Conservation (phyloP, 2,113 vertebrate genomes). For the Leiothrix lutea region DNA sequence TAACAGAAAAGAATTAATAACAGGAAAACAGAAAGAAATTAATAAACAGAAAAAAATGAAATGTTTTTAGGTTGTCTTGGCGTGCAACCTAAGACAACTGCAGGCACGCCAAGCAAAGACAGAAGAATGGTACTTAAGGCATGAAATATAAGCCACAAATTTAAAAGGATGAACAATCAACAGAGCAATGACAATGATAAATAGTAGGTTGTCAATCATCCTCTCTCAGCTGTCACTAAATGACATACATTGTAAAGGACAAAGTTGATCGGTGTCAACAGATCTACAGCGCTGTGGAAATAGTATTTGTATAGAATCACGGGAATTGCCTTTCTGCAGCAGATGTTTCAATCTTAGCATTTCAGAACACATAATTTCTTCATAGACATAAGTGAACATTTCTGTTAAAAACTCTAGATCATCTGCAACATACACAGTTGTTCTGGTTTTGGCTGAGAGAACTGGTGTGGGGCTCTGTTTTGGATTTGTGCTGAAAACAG, state of each 20-base stretch:
- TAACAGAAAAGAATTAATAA: neutral
- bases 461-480: neutral
- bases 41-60: neutral
- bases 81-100: neutral
- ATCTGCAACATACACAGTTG: neutral
- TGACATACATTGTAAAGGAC: neutral
- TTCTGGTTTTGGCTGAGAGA: neutral
- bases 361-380: neutral
- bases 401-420: neutral
- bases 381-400: neutral
- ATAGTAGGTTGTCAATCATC: neutral
- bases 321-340: neutral
- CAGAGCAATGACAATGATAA: neutral
- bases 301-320: neutral
- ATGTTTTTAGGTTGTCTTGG: too few relatives aligned
- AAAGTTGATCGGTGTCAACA: neutral
- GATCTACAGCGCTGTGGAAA: neutral
- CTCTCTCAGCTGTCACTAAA: neutral
- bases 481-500: neutral
- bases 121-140: neutral
- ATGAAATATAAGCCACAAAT: neutral
- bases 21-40: neutral
- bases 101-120: neutral
- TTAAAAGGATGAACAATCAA: neutral
- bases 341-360: neutral